phyloP scores from a whole-genome alignment of 2,888 invertebrate species.

The Ectemnius cavifrons region DNA sequence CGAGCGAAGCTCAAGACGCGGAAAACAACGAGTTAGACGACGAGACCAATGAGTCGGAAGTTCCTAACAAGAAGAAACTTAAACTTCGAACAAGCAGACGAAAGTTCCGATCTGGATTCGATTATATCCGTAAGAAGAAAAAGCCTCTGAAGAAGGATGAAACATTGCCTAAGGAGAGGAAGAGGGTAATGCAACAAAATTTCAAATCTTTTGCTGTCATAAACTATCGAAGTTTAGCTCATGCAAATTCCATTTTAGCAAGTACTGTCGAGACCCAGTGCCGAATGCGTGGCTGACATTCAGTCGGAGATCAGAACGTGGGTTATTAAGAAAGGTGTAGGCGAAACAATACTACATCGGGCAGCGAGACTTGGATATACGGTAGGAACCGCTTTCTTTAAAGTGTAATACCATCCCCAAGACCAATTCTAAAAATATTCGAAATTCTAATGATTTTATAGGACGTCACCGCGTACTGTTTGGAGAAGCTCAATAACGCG shows the following conservation, averaged over 20 bases:
- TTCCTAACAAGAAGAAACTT: constrained; percentile 80
- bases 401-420: too few relatives aligned
- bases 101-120: constrained; percentile 91
- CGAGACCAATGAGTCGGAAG: constrained; percentile 78
- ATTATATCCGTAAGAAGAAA: constrained; percentile 94
- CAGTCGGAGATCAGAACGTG: constrained; percentile 92
- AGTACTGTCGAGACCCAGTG: constrained; percentile 79
- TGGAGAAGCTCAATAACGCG: constrained; percentile 90
- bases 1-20: constrained; percentile 75
- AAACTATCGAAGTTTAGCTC: not conserved
- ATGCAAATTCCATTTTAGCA: constrained; percentile 24
- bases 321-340: constrained; percentile 96
- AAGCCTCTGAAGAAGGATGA: constrained; percentile 83
- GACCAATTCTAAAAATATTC: not conserved
- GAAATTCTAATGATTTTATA: constrained; percentile 69
- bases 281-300: constrained; percentile 87
- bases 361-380: constrained; percentile 94
- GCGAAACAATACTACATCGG: constrained; percentile 94
- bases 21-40: constrained; percentile 75
- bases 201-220: not conserved
- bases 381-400: constrained; percentile 78
- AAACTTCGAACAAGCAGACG: constrained; percentile 84
- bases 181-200: constrained; percentile 63
- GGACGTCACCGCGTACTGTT: constrained; percentile 94
- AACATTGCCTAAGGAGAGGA: constrained; percentile 78